phyloP scores from a whole-genome alignment of 2,888 invertebrate species.

The Zelleria hepariella region DNA sequence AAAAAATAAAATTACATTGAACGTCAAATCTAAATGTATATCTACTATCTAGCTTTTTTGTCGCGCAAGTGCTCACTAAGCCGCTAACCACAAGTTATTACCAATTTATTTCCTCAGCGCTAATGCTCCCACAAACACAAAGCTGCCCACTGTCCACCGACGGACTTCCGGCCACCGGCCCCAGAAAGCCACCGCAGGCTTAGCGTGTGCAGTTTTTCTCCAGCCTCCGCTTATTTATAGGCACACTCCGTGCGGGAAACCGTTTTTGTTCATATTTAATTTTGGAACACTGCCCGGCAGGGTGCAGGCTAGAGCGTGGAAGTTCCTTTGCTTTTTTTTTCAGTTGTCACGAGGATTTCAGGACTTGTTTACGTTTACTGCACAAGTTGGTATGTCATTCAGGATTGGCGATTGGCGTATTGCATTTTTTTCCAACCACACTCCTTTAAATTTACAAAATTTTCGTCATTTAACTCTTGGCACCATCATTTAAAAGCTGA shows the following conservation, averaged over 20 bases:
- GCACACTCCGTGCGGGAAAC: neutral
- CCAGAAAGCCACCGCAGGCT: constrained; percentile 28
- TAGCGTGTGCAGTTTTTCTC: constrained; percentile 8
- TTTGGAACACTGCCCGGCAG: neutral
- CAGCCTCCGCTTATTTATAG: neutral
- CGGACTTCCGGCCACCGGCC: constrained; percentile 46
- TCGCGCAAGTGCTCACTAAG: too few species aligned
- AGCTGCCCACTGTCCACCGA: neutral
- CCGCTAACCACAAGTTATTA: too few species aligned
- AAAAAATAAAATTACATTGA: too few species aligned
- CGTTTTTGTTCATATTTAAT: neutral
- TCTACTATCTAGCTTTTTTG: too few species aligned
- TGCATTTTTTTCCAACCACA: too few species aligned
- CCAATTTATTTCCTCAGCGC: too few species aligned
- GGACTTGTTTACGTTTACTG: neutral
- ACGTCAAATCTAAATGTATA: too few species aligned
- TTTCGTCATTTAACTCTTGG: too few species aligned
- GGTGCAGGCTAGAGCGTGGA: neutral
- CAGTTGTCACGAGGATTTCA: neutral
- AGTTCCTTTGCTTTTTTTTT: neutral
- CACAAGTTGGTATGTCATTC: neutral
- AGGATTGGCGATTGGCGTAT: neutral
- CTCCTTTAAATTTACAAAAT: too few species aligned
- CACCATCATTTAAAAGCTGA: too few species aligned
- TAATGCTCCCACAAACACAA: neutral